Base-by-base conservation (phyloP, 2,113 vertebrate species). In the Puma concolor region DNA sequence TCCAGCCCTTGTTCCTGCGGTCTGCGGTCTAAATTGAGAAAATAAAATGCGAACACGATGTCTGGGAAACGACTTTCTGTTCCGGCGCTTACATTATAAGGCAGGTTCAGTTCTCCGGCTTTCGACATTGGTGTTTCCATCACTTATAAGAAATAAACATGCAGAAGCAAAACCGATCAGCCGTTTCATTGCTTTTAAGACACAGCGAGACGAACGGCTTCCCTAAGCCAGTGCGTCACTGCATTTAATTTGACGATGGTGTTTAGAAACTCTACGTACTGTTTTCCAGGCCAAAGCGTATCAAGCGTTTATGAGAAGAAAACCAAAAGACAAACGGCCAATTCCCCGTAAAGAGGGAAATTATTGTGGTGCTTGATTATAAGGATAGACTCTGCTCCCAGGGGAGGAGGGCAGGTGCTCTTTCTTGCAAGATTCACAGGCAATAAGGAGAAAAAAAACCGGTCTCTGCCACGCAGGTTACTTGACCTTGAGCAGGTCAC, bases 201-300 rank as follows among this genome's bases (percentile, higher is more conserved):
- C 96, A 94, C 7, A 2, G 27, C 3, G 29, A 98, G 96, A 97
- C 48, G 90, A 96, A 97, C 14, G 23, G 76, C 66, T 93, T 90
- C 50, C 76, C 88, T 77, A 96, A 98, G 48, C 93, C 92, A 31
- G 63, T 12, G 88, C 52, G 96, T 92, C 97, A 95, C 84, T 1
- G 11, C 90, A 67, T 93, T 96, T 96, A 95, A 98, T 96, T 94
- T 95, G 92, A 94, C 82, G 94, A 95, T 97, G 91, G 79, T 96
- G 92, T 97, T 97, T 90, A 85, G 92, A 95, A 96, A 85, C 52
- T 96, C 86, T 82, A 21, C 41, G n/a, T 66, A 80, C 71, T 94
- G 52, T 95, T 90, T 97, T 72, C 84, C 11, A 16, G 82, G 76
- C 87, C 76, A 90, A 94, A 92, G 93, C 52, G 19, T 79, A 96